Base-by-base conservation (phyloP, 2,797 vertebrate genomes). In the Ciconia nigra region DNA sequence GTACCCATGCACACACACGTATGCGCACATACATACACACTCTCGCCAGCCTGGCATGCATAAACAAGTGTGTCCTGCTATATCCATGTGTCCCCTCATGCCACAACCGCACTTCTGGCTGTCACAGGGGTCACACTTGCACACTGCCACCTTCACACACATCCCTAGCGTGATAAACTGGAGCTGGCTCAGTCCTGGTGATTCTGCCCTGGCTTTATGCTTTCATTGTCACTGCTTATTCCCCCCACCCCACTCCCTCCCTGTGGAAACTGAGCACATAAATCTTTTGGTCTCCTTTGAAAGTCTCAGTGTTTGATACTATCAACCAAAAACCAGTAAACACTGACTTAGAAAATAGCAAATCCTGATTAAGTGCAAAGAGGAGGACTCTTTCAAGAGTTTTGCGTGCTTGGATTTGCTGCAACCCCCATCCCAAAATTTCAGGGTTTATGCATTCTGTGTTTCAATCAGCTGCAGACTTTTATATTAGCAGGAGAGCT, bases 1-100 rank as follows among this genome's bases (percentile, higher is more conserved):
- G 18, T 29, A 18, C 16, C 12, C 5, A 1, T 0, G 0, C 33
- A 54, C 83, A 44, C 4, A 7, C 13, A 6, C 4, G 3, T 31
- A 22, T 21, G 28, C 17, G 7, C 22, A 42, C 28, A 2, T 3
- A 4, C 10, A 3, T 3, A 15, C 3, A 3, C 9, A 4, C 10
- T 59, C 33, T 67, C 17, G 33, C 35, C 54, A 22, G 35, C 37
- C 52, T 72, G 52, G 39, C 3, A 0, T 20, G 52, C 37, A 19
- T 16, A 26, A 51, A 19, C 6, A 31, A 24, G 9, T 0, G 17
- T 47, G 73, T 66, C 24, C 35, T 77, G 8, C 10, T 42, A 1
- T 33, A 15, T 24, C 20, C 41, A 0, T 0, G 2, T 46, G 11
- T 42, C 18, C 42, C 14, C 21, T 70, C 25, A 6, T 2, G 3